Evolutionary conservation across 2,797 vertebrate species (phyloP).

Genomic region (Meda fulgida): DNA sequence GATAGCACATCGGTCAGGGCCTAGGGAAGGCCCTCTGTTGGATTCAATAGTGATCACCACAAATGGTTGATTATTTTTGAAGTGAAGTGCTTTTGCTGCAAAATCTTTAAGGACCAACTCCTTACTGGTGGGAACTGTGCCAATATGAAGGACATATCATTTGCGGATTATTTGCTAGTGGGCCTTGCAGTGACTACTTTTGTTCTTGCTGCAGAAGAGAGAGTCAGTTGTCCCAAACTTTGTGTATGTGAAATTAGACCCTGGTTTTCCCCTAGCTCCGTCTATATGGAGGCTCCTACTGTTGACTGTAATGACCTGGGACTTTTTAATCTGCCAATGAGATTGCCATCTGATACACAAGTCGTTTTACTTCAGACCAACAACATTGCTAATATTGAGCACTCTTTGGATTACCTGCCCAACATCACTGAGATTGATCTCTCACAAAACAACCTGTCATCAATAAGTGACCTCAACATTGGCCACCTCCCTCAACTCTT

Average conservation of each 20-base stretch:
- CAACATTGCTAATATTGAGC: conserved; percentile 89
- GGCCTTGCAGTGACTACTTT: conserved; percentile 85
- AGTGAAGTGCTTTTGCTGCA: conserved; percentile 71
- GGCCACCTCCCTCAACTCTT: conserved; percentile 86
- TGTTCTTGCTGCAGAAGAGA: conserved; percentile 84
- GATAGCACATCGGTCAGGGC: conserved; percentile 65
- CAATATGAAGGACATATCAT: conserved; percentile 95
- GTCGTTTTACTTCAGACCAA: conserved; percentile 96
- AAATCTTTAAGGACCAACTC: conserved; percentile 78
- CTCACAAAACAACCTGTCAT: conserved; percentile 96
- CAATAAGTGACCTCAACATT: conserved; percentile 85
- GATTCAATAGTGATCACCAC: conserved; percentile 73
- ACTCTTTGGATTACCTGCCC: conserved; percentile 85
- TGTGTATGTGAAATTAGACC: conserved; percentile 94
- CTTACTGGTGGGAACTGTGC: conserved; percentile 77
- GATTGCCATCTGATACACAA: conserved; percentile 89
- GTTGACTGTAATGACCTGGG: conserved; percentile 97
- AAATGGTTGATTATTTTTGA: conserved; percentile 80
- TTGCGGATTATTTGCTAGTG: conserved; percentile 88
- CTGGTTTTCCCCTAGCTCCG: conserved; percentile 96
- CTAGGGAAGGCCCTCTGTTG: conserved; percentile 66
- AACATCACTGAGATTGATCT: conserved; percentile 97
- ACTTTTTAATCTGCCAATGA: conserved; percentile 85
- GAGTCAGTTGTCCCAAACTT: conserved; percentile 86
- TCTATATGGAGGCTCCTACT: conserved; percentile 94